Base-by-base conservation (phyloP, 2,797 vertebrate species). In the Benthosema pterotum region DNA sequence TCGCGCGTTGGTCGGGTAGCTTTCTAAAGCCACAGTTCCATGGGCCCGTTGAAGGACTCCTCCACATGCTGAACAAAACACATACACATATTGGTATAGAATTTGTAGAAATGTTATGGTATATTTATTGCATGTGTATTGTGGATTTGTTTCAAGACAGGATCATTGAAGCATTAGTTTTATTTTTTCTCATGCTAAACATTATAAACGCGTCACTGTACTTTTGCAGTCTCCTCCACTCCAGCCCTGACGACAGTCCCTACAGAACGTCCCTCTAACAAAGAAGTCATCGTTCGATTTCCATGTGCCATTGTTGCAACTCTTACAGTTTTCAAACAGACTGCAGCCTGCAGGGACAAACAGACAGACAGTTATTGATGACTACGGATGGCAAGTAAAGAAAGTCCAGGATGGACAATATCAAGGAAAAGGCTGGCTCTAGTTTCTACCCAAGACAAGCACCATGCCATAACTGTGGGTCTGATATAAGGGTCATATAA, bases 321-420 rank as follows among this genome's bases (percentile, higher is more conserved):
- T 91, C 83, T 95, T 98, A 81, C 95, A 97, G 86, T 97, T 97
- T 65, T 97, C 95, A 85, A 97, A 97, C 77, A 98, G 94, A 78
- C 92, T 95, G 80, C 96, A 97, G 53, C 95, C 96, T 97, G 74
- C 94, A 94, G 95, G 69, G 5, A 38, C 2, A 19, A 19, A 2
- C 54, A 49, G 51, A 57, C 2, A 45, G 11, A 54, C 11, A 25
- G 22, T 25, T 25, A 25, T 25, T 25, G 22, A 3, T 25, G 22
- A 25, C n/a, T n/a, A n/a, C n/a, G n/a, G n/a, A n/a, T n/a, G n/a
- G n/a, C n/a, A n/a, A n/a, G n/a, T n/a, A n/a, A n/a, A n/a, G n/a
- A n/a, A n/a, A n/a, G n/a, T n/a, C n/a, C n/a, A n/a, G n/a, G n/a
- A n/a, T n/a, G n/a, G n/a, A n/a, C n/a, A n/a, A n/a, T n/a, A n/a